These are phyloP conservation scores for Sebastes schlegelii DNA, from an alignment of 2,113 vertebrate species.

Conservation along the genomic window DNA sequence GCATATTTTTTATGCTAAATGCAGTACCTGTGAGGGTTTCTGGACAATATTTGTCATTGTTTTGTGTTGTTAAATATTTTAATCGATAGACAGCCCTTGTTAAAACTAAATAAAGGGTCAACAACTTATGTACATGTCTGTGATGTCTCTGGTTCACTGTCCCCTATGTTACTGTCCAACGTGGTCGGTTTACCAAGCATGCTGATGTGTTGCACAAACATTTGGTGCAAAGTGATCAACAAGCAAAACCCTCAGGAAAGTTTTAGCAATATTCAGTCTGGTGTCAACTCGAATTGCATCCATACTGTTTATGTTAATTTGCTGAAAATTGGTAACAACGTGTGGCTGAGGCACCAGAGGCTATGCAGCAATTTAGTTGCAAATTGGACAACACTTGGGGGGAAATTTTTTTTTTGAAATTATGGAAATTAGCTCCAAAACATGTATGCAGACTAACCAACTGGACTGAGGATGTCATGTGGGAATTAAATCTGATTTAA, in stretches of 20 bases:
- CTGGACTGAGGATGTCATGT: not conserved
- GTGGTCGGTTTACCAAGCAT: not conserved
- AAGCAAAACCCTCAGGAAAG: not conserved
- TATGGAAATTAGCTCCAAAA: not conserved
- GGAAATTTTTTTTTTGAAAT: too few relatives aligned
- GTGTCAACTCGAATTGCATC: not conserved
- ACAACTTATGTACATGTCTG: too few relatives aligned
- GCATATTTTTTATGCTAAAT: too few relatives aligned
- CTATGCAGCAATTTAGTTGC: not conserved
- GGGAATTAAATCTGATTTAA: not conserved
- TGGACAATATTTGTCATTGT: too few relatives aligned
- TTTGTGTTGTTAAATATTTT: too few relatives aligned
- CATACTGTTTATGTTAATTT: not conserved
- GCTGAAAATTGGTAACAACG: not conserved
- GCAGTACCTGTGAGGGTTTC: too few relatives aligned
- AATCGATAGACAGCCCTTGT: too few relatives aligned
- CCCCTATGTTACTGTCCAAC: not conserved
- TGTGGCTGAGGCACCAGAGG: not conserved
- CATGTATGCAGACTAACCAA: not conserved
- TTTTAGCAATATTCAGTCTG: not conserved
- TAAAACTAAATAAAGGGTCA: too few relatives aligned
- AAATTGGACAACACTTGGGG: not conserved
- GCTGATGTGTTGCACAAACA: not conserved
- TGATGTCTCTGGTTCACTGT: too few relatives aligned
- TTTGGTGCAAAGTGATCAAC: not conserved